A percentile compares a stretch with the other conserved stretches of the same genome.
Conservation (phyloP, 2,888 invertebrate species). For the Cephalotes varians region DNA sequence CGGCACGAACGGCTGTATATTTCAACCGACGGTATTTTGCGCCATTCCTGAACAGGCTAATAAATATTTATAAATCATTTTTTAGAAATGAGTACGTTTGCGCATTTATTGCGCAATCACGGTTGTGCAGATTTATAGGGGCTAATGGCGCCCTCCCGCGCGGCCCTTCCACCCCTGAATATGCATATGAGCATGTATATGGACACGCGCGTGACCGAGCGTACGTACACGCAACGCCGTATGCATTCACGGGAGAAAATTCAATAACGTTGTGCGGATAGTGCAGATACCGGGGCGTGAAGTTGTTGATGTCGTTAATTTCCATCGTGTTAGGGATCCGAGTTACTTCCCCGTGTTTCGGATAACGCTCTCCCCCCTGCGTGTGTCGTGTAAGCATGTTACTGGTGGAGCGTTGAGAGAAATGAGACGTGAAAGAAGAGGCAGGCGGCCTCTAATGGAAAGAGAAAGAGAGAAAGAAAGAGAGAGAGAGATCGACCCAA, state of each 20-base stretch:
- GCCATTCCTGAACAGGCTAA: slow-evolving; percentile 44
- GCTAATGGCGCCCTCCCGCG: slow-evolving; percentile 55
- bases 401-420: slow-evolving; percentile 57
- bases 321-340: slow-evolving; percentile 71
- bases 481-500: slow-evolving; percentile 47
- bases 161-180: background rate
- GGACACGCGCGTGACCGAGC: slow-evolving; percentile 25
- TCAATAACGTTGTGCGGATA: slow-evolving; percentile 61
- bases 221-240: slow-evolving; percentile 4
- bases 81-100: slow-evolving; percentile 21
- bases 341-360: slow-evolving; percentile 62
- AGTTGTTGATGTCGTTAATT: slow-evolving; percentile 75
- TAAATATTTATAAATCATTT: slow-evolving; percentile 67
- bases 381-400: slow-evolving; percentile 56
- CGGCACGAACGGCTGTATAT: slow-evolving; percentile 9
- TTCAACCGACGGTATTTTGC: slow-evolving; percentile 31
- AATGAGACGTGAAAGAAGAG: slow-evolving; percentile 72
- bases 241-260: slow-evolving; percentile 59
- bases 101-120: slow-evolving; percentile 66
- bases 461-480: slow-evolving; percentile 6
- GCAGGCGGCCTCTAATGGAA: slow-evolving; percentile 22
- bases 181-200: slow-evolving; percentile 38
- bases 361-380: slow-evolving; percentile 53
- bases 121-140: slow-evolving; percentile 60
- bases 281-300: slow-evolving; percentile 51